A percentile compares a stretch with the other conserved stretches of the same genome.
Conservation (phyloP, 2,888 invertebrate genomes). For the Clostera curtula region DNA sequence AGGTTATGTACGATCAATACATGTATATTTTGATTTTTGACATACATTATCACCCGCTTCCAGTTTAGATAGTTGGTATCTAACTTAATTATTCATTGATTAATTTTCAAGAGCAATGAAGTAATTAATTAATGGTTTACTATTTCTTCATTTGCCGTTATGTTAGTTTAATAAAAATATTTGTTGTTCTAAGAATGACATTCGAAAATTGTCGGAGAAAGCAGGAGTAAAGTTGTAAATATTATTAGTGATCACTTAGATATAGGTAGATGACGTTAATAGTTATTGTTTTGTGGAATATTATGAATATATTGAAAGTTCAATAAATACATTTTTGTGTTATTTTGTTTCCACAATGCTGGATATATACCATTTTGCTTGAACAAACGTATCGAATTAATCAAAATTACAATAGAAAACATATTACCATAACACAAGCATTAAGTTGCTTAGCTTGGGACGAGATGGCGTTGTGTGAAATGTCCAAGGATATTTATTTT, state of each 20-base stretch:
- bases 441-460: too few relatives aligned
- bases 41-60: slow-evolving; percentile 13
- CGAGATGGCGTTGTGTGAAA: too few relatives aligned
- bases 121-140: too few relatives aligned
- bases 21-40: slow-evolving; percentile 46
- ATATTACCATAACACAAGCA: too few relatives aligned
- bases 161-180: slow-evolving; percentile 1
- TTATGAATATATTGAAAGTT: slow-evolving; percentile 71
- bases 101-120: too few relatives aligned
- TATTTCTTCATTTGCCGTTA: slow-evolving; percentile 3
- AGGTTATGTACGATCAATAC: slow-evolving; percentile 22
- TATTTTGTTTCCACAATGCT: slow-evolving; percentile 20
- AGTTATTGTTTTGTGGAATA: slow-evolving; percentile 70
- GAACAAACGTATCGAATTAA: too few relatives aligned
- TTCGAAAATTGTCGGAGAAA: slow-evolving; percentile 9
- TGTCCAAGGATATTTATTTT: too few relatives aligned
- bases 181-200: too few relatives aligned
- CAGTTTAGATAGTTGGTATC: too few relatives aligned
- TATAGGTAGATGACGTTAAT: slow-evolving; percentile 48
- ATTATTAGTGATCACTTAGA: slow-evolving; percentile 44
- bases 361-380: neutral
- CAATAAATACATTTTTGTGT: slow-evolving; percentile 35
- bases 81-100: too few relatives aligned
- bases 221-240: slow-evolving; percentile 48
- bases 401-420: too few relatives aligned